Percentiles rank a stretch among this genome's conserved stretches.
These are phyloP conservation scores for Aleiodes leptofemur DNA, from an alignment of 2,888 invertebrate genomes.

Conservation along the genomic window DNA sequence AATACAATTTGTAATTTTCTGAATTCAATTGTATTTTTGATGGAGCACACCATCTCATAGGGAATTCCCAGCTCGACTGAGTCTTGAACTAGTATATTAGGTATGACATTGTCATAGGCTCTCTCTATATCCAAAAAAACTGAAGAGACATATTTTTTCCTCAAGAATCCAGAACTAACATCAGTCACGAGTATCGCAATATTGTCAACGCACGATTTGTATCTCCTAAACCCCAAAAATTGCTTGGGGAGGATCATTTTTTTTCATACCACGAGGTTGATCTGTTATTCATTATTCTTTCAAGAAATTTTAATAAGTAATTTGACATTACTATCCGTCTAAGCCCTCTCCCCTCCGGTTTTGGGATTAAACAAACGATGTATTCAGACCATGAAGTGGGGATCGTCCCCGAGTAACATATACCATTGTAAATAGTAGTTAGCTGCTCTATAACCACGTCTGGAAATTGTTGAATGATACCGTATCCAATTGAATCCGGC, in stretches of 20 bases:
- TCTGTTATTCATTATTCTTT: slow-evolving; percentile 21
- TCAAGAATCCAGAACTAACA: background rate
- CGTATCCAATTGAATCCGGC: too few relatives aligned
- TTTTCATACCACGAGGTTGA: slow-evolving; percentile 31
- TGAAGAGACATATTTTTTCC: background rate
- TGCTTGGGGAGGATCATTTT: background rate
- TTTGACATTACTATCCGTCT: slow-evolving; percentile 38
- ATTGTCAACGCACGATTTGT: slow-evolving; percentile 31
- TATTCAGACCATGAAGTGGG: slow-evolving; percentile 23
- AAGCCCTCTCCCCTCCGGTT: slow-evolving; percentile 15
- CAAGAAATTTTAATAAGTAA: slow-evolving; percentile 10
- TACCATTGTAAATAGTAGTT: background rate
- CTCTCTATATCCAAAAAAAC: slow-evolving; percentile 43
- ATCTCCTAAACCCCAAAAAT: slow-evolving; percentile 36
- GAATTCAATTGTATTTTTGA: too few relatives aligned
- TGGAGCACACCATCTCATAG: background rate
- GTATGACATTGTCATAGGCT: slow-evolving; percentile 41
- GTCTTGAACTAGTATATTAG: background rate
- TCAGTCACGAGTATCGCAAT: slow-evolving; percentile 17
- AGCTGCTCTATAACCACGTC: background rate
- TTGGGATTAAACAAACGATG: slow-evolving; percentile 13
- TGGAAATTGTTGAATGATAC: background rate
- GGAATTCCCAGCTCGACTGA: background rate
- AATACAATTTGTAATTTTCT: too few relatives aligned
- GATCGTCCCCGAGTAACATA: background rate